phyloP scores from a whole-genome alignment of 2,113 vertebrate species.

The Hippocampus guttulatus region DNA sequence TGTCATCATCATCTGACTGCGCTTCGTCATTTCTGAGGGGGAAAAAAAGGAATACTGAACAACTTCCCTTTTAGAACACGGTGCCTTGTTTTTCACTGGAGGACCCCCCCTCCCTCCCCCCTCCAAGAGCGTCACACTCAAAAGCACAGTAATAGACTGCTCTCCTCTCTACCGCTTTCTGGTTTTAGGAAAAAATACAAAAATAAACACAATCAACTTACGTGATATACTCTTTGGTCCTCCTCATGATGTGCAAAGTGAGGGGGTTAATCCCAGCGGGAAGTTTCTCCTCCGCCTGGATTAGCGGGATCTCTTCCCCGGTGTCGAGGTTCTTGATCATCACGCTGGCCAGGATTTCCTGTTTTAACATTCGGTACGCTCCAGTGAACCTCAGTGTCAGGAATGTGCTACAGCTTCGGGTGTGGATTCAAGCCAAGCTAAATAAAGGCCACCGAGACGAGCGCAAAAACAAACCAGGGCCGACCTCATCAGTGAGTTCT shows the following conservation, averaged over 20 bases:
- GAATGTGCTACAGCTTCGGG: neutral
- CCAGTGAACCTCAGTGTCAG: neutral
- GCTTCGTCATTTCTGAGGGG: conserved; percentile 85
- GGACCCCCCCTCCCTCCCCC: too few species aligned
- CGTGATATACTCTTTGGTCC: conserved; percentile 98
- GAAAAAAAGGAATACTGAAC: conserved; percentile 12
- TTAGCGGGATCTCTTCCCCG: conserved; percentile 96
- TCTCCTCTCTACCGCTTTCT: too few species aligned
- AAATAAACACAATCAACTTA: conserved; percentile 60
- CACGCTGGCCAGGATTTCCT: conserved; percentile 98
- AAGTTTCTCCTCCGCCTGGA: conserved; percentile 94
- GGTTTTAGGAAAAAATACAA: neutral
- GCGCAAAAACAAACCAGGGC: neutral
- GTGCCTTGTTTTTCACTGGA: neutral
- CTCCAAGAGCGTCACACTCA: too few species aligned
- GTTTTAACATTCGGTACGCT: conserved; percentile 5
- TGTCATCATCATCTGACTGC: conserved; percentile 97
- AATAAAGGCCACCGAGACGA: conserved; percentile 3
- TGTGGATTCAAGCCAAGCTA: conserved; percentile 7
- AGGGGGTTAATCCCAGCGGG: conserved; percentile 97
- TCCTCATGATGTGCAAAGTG: conserved; percentile 97
- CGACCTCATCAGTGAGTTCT: conserved; percentile 97
- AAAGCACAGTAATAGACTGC: neutral
- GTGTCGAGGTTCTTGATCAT: conserved; percentile 99
- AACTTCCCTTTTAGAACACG: conserved; percentile 12